phyloP scores from a whole-genome alignment of 1,140 invertebrate species.

The Lordiphosa clarofinis region DNA sequence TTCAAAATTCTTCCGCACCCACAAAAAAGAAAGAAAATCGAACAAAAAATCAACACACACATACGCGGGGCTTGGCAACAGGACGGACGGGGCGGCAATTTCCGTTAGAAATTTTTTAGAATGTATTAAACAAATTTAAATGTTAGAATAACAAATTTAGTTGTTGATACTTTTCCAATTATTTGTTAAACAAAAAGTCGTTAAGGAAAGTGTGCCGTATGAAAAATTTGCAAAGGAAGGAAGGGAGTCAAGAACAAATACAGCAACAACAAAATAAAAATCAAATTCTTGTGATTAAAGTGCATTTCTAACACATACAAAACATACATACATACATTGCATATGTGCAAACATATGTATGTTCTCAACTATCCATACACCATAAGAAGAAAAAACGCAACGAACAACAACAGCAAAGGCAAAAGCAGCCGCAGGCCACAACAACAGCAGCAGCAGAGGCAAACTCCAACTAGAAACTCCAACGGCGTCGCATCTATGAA shows the following conservation, averaged over 20 bases:
- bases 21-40: conserved; percentile 32
- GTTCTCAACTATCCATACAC: conserved; percentile 31
- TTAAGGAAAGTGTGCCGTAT: conserved; percentile 53
- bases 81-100: conserved; percentile 60
- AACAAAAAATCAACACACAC: conserved; percentile 11
- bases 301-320: conserved; percentile 75
- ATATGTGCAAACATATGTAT: conserved; percentile 9
- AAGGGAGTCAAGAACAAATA: conserved; percentile 16
- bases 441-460: conserved; percentile 8
- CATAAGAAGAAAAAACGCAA: conserved; percentile 30
- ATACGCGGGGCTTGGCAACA: conserved; percentile 54
- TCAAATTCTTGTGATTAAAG: conserved; percentile 79
- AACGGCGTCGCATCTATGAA: conserved; percentile 59
- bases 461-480: conserved; percentile 11
- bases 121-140: conserved; percentile 72
- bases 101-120: conserved; percentile 60
- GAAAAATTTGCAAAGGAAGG: no score
- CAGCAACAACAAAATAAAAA: conserved; percentile 44
- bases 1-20: conserved; percentile 9
- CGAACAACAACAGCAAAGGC: conserved; percentile 30
- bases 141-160: conserved; percentile 78
- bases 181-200: conserved; percentile 64
- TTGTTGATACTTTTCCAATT: conserved; percentile 77
- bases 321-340: conserved; percentile 12
- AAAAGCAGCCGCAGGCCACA: conserved; percentile 16